A percentile compares a stretch with the other conserved stretches of the same genome.
Evolutionary conservation across 2,888 invertebrate species (phyloP).

Genomic region (Papilio gigon): DNA sequence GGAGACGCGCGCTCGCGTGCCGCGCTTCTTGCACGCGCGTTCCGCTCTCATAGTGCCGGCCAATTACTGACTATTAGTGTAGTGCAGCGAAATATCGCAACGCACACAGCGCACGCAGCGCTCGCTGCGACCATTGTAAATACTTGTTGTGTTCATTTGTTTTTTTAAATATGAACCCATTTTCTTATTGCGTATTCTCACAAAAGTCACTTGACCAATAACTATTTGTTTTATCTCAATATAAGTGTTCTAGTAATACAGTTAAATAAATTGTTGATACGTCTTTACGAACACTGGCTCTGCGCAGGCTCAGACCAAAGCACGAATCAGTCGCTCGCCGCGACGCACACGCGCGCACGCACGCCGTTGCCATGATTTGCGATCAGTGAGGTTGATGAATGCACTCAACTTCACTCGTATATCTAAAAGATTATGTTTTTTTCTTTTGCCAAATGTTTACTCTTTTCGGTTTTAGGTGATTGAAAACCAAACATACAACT

Average conservation of each 20-base stretch:
- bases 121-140: background rate
- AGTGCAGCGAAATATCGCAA: slow-evolving; percentile 6
- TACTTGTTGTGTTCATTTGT: background rate
- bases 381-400: background rate
- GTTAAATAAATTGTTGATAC: background rate
- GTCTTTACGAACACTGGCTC: background rate
- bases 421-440: too few species aligned
- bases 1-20: slow-evolving; percentile 24
- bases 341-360: too few species aligned
- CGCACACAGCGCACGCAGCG: too few species aligned
- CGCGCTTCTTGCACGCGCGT: slow-evolving; percentile 45
- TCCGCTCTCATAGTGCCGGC: slow-evolving; percentile 56
- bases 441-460: too few species aligned
- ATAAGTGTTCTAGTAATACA: too few species aligned
- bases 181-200: too few species aligned
- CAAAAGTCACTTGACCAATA: too few species aligned
- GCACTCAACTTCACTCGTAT: background rate
- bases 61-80: slow-evolving; percentile 35
- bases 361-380: background rate
- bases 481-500: too few species aligned
- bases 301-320: background rate
- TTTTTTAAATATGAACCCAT: background rate
- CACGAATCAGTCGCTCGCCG: background rate
- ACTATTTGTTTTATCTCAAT: too few species aligned
- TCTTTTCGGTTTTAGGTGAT: too few species aligned